Percentiles rank a stretch among this genome's conserved stretches.
Conservation (phyloP, 2,113 vertebrate species). For the Anoplopoma fimbria region DNA sequence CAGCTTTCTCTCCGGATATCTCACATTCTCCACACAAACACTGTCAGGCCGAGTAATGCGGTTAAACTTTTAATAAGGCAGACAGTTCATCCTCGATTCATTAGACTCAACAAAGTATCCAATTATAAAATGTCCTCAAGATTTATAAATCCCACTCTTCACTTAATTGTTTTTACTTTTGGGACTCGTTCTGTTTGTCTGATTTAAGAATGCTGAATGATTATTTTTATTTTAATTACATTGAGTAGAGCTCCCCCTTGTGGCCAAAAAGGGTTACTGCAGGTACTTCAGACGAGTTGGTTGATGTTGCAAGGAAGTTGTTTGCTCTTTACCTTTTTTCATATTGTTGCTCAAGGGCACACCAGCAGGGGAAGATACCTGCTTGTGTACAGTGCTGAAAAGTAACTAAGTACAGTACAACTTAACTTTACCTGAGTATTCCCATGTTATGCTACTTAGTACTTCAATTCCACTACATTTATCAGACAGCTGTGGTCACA, state of each 20-base stretch:
- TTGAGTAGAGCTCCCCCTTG: neutral
- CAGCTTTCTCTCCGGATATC: conserved; percentile 19
- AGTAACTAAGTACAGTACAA: neutral
- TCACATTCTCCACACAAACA: neutral
- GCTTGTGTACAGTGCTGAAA: neutral
- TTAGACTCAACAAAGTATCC: conserved; percentile 27
- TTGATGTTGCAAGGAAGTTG: neutral
- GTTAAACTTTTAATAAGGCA: conserved; percentile 23
- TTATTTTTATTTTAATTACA: conserved; percentile 15
- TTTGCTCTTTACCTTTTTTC: neutral
- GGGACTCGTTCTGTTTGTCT: neutral
- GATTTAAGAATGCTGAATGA: neutral
- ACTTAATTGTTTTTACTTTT: neutral
- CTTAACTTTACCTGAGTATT: neutral
- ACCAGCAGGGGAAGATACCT: neutral
- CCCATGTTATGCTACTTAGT: neutral
- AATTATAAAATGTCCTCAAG: conserved; percentile 30
- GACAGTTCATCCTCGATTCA: conserved; percentile 30
- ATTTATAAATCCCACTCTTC: conserved; percentile 10
- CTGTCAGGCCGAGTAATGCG: neutral
- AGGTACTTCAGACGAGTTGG: neutral
- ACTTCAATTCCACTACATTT: neutral
- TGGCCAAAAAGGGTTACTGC: conserved; percentile 14
- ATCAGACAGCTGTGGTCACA: neutral
- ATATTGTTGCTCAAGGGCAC: neutral